Base-by-base conservation (phyloP, 2,113 vertebrate species). In the Psittacara wagleri region DNA sequence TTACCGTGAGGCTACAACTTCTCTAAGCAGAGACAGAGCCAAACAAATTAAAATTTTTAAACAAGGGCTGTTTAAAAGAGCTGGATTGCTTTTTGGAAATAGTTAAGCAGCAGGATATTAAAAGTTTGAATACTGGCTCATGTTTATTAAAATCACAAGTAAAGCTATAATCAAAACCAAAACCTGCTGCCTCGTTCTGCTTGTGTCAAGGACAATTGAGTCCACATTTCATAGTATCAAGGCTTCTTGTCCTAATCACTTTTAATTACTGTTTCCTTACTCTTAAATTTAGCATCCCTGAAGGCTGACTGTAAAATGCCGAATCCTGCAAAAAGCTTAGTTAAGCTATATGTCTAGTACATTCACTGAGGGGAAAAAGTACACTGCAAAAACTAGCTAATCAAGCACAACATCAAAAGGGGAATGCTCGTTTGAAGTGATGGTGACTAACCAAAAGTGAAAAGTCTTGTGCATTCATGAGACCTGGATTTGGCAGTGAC, bases 81-180 rank as follows among this genome's bases (percentile, higher is more conserved):
- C 96, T 97, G 97, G 97, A 97, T 97, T 93, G 94, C 55, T 98
- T 97, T 98, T 98, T 98, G 98, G 98, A 98, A 98, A 98, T 97
- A 97, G 97, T 98, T 98, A 98, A 98, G 97, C 97, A 98, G 98
- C 98, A 98, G 98, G 98, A 98, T 98, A 98, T 98, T 98, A 97
- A 97, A 98, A 97, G 97, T 98, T 97, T 97, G 97, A 98, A 97
- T 98, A 90, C 97, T 97, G 94, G 96, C 92, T 98, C 96, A 97
- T 98, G 98, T 98, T 98, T 98, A 98, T 98, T 98, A 98, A 98
- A 98, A 98, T 97, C 62, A 78, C 94, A 97, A 97, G 97, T 96
- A 96, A 97, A 95, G 93, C 95, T 94, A 88, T 98, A 98, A 98
- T 98, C 97, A 98, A 98, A 98, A 98, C 97, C 98, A 98, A 98